Evolutionary conservation across 2,113 vertebrate genomes (phyloP).

Genomic region (Spermophilus dauricus): DNA sequence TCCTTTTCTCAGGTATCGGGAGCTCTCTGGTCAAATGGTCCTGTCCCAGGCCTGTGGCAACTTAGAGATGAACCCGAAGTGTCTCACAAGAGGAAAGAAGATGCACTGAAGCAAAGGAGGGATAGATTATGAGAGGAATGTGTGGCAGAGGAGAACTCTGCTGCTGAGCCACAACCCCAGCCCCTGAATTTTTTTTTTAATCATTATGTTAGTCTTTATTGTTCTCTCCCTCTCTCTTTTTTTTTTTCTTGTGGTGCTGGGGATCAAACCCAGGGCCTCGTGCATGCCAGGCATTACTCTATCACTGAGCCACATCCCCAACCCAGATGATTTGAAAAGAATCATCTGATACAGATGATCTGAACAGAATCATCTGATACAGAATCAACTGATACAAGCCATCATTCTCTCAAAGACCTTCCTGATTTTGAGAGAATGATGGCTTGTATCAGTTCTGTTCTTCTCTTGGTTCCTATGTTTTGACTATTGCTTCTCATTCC

Average conservation of each 20-base stretch:
- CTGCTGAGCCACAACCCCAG: too few species aligned
- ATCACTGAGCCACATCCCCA: too few species aligned
- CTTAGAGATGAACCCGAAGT: neutral
- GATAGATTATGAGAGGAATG: neutral
- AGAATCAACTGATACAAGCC: too few species aligned
- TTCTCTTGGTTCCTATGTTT: neutral
- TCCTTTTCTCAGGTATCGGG: neutral
- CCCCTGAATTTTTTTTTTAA: too few species aligned
- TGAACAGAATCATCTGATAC: too few species aligned
- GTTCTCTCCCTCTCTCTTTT: too few species aligned
- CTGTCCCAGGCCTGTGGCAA: neutral
- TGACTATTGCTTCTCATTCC: constrained; percentile 79
- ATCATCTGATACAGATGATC: too few species aligned
- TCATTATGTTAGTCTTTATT: too few species aligned
- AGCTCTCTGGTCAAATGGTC: neutral
- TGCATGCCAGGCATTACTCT: too few species aligned
- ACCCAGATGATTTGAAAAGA: neutral
- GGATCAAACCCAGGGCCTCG: too few species aligned
- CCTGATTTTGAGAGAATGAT: neutral
- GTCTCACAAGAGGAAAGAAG: neutral
- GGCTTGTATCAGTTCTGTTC: constrained; percentile 16
- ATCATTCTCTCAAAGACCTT: too few species aligned
- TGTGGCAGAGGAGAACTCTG: neutral
- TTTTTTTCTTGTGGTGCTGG: too few species aligned
- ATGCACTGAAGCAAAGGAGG: neutral